A percentile compares a stretch with the other conserved stretches of the same genome.
Conservation (phyloP, 37 sponge, comb jelly and placozoan genomes). For the Trichoplax adhaerens region DNA sequence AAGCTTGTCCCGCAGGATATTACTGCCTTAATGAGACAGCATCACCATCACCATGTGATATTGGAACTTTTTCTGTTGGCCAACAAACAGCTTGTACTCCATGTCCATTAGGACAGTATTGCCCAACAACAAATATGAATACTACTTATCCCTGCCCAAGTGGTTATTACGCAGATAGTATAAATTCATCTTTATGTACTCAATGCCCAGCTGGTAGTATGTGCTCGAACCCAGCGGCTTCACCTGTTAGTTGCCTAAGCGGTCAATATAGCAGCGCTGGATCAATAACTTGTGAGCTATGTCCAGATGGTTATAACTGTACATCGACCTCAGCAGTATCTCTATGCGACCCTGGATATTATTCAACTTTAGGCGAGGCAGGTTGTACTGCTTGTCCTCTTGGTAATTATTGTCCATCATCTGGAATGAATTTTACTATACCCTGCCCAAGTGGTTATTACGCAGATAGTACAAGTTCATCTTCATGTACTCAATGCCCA, state of each 20-base stretch:
- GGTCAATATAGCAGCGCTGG: neutral
- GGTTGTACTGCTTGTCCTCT: neutral
- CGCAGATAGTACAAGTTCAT: conserved; percentile 6
- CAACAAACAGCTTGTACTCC: neutral
- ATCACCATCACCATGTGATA: too few species aligned
- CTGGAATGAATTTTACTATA: neutral
- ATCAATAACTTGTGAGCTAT: too few species aligned
- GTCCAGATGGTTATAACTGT: neutral
- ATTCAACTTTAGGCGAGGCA: neutral
- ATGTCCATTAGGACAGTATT: conserved; percentile 10
- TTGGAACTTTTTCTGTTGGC: too few species aligned
- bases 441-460: conserved; percentile 12
- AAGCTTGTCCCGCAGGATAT: too few species aligned
- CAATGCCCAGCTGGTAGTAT: conserved; percentile 12
- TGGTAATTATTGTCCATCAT: conserved; percentile 3
- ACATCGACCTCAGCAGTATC: neutral
- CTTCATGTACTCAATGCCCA: conserved; percentile 5
- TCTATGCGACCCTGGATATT: conserved; percentile 3
- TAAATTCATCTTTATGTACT: neutral
- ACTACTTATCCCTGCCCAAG: too few species aligned
- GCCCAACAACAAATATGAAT: conserved; percentile 1
- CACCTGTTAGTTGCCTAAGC: conserved; percentile 1
- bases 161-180: too few species aligned
- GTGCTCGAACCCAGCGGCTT: neutral
- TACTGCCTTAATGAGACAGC: too few species aligned